Evolutionary conservation across 2,888 invertebrate genomes (phyloP), one percentile per base, ranked within the genome.

Genomic region (Caenorhabditis sp.): DNA sequence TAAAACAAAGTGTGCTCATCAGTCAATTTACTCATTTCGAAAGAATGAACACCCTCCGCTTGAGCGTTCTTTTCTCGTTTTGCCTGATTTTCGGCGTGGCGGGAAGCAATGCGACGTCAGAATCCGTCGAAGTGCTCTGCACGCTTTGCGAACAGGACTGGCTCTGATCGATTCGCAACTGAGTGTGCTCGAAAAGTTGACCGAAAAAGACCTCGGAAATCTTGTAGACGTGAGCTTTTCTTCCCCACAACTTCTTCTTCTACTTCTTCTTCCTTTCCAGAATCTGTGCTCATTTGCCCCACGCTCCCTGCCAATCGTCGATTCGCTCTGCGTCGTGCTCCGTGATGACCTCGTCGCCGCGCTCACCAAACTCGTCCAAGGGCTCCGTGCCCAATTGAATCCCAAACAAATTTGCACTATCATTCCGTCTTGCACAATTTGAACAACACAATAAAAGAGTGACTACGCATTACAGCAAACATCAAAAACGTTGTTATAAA

Each of bases 251-350:
- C 27, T n/a, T 2, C 11, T 24, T 48, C 11, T 32, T 59, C 30
- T 22, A 59, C 46, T 35, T 46, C 26, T 15, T 50, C n/a, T n/a
- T n/a, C n/a, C n/a, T n/a, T n/a, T n/a, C n/a, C n/a, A n/a, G n/a
- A n/a, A n/a, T n/a, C 13, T 58, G 58, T n/a, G 35, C 58, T 30
- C 58, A 58, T 35, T n/a, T n/a, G 50, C 46, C 26, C 66, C 66
- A 3, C 39, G 66, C 9, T 7, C 27, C 1, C 8, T 68, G 2
- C 66, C 66, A 5, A 68, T 68, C 32, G 50, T 68, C 27, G 66
- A 68, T 24, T 22, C 66, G 5, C 39, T 68, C 9, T 68, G 66
- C 24, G 30, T 46, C n/a, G 66, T 68, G n/a, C 48, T 68, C 11
- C 56, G 61, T 20, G 70, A 61, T 20, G 55, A 71, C 32, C 26